These are phyloP conservation scores for Chaenogobius annularis DNA, from an alignment of 2,113 vertebrate species.

Conservation along the genomic window DNA sequence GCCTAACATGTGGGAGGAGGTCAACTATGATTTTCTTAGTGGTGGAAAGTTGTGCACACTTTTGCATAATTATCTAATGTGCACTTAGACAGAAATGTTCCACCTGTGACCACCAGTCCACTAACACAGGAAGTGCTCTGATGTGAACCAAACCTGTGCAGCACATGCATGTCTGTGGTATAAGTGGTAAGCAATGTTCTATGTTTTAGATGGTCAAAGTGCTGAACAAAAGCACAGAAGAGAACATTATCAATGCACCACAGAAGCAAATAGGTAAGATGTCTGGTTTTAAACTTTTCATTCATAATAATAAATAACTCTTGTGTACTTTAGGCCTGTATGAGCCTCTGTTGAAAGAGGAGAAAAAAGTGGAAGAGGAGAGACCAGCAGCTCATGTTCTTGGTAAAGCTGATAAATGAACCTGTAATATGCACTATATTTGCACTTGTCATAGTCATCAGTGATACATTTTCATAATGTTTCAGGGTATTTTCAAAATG, in stretches of 20 bases:
- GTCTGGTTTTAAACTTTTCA: not conserved
- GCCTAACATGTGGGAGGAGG: slow-evolving; percentile 11
- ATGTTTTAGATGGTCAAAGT: slow-evolving; percentile 35
- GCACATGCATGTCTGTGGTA: slow-evolving; percentile 20
- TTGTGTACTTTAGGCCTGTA: slow-evolving; percentile 45
- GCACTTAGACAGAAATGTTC: not conserved
- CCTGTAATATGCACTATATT: not conserved
- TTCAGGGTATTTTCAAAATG: slow-evolving; percentile 42
- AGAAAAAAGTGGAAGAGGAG: slow-evolving; percentile 13
- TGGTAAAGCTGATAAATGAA: slow-evolving; percentile 48
- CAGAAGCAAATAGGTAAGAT: slow-evolving; percentile 68
- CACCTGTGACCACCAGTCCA: slow-evolving; percentile 66
- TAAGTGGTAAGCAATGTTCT: slow-evolving; percentile 17
- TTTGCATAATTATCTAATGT: not conserved
- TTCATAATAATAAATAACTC: not conserved
- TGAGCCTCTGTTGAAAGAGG: not conserved
- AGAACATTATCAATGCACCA: slow-evolving; percentile 18
- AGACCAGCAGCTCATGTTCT: slow-evolving; percentile 70
- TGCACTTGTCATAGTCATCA: not conserved
- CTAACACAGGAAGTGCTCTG: slow-evolving; percentile 67
- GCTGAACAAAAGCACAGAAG: not conserved
- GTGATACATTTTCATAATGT: not conserved
- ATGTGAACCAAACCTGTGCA: not conserved
- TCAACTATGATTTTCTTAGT: not conserved
- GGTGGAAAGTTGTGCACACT: not conserved